Conservation (phyloP, 2,113 vertebrate genomes). For the Macquaria ambigua region DNA sequence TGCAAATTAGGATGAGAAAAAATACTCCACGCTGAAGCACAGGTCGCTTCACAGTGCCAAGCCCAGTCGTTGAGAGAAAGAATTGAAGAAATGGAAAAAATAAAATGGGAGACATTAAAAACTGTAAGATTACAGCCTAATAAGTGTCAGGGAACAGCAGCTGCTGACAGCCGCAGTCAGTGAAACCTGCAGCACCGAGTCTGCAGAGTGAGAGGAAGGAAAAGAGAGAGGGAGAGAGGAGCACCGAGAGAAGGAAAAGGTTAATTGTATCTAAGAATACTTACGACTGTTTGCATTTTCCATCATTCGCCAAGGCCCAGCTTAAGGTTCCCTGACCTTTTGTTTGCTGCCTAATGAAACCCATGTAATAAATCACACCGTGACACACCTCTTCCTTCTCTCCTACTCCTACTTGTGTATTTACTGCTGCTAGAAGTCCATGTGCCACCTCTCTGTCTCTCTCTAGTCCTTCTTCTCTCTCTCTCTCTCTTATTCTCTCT, state of each 20-base stretch:
- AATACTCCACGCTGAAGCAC: constrained; percentile 14
- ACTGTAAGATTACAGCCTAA: constrained; percentile 33
- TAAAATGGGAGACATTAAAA: constrained; percentile 27
- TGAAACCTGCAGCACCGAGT: constrained; percentile 28
- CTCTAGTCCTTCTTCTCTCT: constrained; percentile 38
- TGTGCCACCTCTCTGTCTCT: constrained; percentile 52
- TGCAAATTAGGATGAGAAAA: constrained; percentile 49
- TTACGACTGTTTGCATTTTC: constrained; percentile 79
- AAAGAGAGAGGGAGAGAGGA: not conserved
- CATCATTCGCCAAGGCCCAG: constrained; percentile 68
- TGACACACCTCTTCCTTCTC: constrained; percentile 58
- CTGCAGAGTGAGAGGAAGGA: constrained; percentile 37
- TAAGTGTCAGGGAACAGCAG: constrained; percentile 53
- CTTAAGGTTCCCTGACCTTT: constrained; percentile 82
- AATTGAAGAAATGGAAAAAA: not conserved
- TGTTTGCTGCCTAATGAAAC: constrained; percentile 79
- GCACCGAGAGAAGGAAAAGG: constrained; percentile 70
- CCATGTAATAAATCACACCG: constrained; percentile 74
- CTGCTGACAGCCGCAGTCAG: constrained; percentile 34
- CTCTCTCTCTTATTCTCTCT: constrained; percentile 8
- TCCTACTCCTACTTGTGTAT: constrained; percentile 58
- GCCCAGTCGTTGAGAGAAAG: not conserved
- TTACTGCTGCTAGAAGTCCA: constrained; percentile 67
- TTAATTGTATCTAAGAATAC: constrained; percentile 85
- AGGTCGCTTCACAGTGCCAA: constrained; percentile 33